Percentiles rank a stretch among this genome's conserved stretches.
phyloP scores from a whole-genome alignment of 1,140 invertebrate species.

The Hypothenemus hampei region DNA sequence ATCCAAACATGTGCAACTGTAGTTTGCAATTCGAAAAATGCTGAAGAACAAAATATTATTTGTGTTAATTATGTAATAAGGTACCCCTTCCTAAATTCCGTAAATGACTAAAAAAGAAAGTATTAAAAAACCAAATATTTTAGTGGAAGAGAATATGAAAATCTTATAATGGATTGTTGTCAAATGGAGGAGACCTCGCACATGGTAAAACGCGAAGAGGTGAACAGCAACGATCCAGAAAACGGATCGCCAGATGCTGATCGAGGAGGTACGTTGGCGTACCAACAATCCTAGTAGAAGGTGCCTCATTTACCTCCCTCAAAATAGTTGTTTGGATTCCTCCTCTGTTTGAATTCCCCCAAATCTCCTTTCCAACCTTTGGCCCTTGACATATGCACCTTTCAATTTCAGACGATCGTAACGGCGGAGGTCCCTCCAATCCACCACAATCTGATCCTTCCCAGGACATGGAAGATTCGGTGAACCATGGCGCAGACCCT shows the following conservation, averaged over 20 bases:
- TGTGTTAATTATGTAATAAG: slow-evolving; percentile 94
- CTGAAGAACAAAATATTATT: slow-evolving; percentile 93
- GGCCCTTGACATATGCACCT: no score
- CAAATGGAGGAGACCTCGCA: slow-evolving; percentile 78
- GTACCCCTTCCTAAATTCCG: slow-evolving; percentile 50
- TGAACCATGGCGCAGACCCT: slow-evolving; percentile 25
- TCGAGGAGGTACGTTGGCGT: slow-evolving; percentile 57
- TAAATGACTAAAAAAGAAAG: no score
- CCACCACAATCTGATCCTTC: slow-evolving; percentile 51
- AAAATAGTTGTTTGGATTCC: slow-evolving; percentile 9
- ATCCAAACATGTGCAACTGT: slow-evolving; percentile 94
- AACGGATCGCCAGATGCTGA: slow-evolving; percentile 83
- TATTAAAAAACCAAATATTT: no score
- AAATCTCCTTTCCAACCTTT: no score
- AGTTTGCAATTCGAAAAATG: slow-evolving; percentile 90
- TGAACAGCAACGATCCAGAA: slow-evolving; percentile 72
- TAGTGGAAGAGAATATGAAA: slow-evolving; percentile 85
- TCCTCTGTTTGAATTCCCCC: neutral
- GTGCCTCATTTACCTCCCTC: slow-evolving; percentile 30
- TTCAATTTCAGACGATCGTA: slow-evolving; percentile 50
- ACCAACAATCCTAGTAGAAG: slow-evolving; percentile 43
- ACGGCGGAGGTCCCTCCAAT: slow-evolving; percentile 53
- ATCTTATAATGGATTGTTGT: slow-evolving; percentile 87
- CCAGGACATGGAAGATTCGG: slow-evolving; percentile 51
- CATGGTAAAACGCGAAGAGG: slow-evolving; percentile 72